Conservation (phyloP, 2,797 vertebrate genomes). For the Eremophila alpestris region DNA sequence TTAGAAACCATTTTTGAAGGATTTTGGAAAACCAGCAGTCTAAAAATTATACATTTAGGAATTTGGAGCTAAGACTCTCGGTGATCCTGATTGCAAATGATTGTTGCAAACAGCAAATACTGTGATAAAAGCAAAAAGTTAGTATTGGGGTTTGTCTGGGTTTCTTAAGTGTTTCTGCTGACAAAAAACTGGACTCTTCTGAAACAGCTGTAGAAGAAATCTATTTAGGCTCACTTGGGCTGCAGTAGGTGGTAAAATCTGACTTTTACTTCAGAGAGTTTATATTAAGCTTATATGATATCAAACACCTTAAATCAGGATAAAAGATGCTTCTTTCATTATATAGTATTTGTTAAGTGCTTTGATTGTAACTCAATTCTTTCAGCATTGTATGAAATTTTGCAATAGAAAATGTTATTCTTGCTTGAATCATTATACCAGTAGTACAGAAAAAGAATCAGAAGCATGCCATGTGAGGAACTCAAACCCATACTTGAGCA, state of each 20-base stretch:
- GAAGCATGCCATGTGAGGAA: not conserved
- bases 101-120: not conserved
- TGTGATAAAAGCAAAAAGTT: not conserved
- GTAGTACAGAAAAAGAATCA: not conserved
- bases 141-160: not conserved
- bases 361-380: not conserved
- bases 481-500: not conserved
- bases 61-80: not conserved
- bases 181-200: not conserved
- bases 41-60: not conserved
- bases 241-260: not conserved
- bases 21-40: not conserved
- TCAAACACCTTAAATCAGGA: not conserved
- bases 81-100: not conserved
- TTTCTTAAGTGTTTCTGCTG: not conserved
- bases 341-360: not conserved
- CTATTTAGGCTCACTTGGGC: not conserved
- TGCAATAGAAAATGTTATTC: not conserved
- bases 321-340: not conserved
- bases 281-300: not conserved
- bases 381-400: not conserved
- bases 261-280: not conserved
- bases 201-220: not conserved
- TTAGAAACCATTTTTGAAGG: constrained; percentile 13
- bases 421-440: not conserved